These are phyloP conservation scores for Bactericera cockerelli DNA, from an alignment of 1,140 invertebrate species.

Conservation along the genomic window DNA sequence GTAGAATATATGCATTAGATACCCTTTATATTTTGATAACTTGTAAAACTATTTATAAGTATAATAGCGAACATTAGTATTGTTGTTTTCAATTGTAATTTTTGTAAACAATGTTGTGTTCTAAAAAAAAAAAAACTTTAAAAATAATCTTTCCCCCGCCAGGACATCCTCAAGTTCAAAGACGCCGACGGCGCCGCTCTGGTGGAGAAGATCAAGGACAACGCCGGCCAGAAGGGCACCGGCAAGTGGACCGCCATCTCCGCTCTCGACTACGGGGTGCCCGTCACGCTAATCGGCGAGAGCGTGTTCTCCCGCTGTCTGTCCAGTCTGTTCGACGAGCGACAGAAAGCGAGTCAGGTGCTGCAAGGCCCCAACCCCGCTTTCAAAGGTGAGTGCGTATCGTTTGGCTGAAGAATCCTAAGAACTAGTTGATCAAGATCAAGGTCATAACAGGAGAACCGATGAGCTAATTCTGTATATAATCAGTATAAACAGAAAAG, in stretches of 20 bases:
- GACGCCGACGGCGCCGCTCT: constrained; percentile 61
- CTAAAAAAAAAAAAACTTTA: no score
- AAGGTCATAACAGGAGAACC: no score
- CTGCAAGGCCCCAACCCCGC: constrained; percentile 48
- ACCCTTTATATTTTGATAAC: no score
- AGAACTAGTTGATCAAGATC: no score
- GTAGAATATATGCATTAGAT: no score
- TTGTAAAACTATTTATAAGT: no score
- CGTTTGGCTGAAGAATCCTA: background rate
- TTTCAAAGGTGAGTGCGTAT: constrained; percentile 26
- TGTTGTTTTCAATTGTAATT: no score
- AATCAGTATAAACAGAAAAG: no score
- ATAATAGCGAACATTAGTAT: no score
- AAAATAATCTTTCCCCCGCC: no score
- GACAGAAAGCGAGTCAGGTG: constrained; percentile 60
- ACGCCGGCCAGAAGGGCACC: constrained; percentile 97
- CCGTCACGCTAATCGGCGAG: constrained; percentile 95
- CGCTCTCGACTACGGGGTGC: constrained; percentile 89
- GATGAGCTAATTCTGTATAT: no score
- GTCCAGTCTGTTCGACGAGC: constrained; percentile 72
- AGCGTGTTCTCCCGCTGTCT: constrained; percentile 93
- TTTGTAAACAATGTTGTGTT: no score
- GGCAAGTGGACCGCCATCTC: constrained; percentile 99
- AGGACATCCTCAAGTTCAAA: constrained; percentile 89
- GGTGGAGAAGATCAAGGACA: constrained; percentile 84